Conservation (phyloP, 1,140 invertebrate genomes). For the Drosophila kurseongensis region DNA sequence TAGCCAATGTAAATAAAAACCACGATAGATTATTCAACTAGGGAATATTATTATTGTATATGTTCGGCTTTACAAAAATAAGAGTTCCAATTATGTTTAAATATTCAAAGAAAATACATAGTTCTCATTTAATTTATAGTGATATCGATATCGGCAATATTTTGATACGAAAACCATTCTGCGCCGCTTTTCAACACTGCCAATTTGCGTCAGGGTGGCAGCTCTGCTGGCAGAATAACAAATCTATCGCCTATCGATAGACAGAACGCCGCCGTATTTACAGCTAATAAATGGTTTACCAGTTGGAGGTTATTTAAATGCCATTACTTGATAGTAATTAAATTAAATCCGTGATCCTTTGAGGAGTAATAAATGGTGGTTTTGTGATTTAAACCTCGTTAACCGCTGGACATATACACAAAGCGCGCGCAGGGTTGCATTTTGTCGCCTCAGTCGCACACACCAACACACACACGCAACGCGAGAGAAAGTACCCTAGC, state of each 20-base stretch:
- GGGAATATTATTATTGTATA: no score
- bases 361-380: no score
- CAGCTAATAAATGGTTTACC: background rate
- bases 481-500: slow-evolving; percentile 78
- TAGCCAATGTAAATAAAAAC: slow-evolving; percentile 6
- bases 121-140: no score
- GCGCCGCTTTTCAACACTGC: no score
- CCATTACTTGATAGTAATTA: background rate
- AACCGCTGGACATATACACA: slow-evolving; percentile 52
- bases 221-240: slow-evolving; percentile 37
- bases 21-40: background rate
- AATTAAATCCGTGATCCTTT: background rate
- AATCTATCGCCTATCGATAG: slow-evolving; percentile 24
- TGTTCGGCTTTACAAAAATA: no score
- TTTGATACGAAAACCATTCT: no score
- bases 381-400: background rate
- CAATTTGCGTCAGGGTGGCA: slow-evolving; percentile 24
- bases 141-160: no score
- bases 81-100: no score
- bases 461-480: slow-evolving; percentile 36
- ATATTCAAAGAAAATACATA: no score
- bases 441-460: slow-evolving; percentile 43
- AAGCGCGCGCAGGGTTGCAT: slow-evolving; percentile 72
- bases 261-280: slow-evolving; percentile 22
- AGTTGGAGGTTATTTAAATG: background rate